Base-by-base conservation (phyloP, 2,888 invertebrate species). In the Loripinus fragilis region DNA sequence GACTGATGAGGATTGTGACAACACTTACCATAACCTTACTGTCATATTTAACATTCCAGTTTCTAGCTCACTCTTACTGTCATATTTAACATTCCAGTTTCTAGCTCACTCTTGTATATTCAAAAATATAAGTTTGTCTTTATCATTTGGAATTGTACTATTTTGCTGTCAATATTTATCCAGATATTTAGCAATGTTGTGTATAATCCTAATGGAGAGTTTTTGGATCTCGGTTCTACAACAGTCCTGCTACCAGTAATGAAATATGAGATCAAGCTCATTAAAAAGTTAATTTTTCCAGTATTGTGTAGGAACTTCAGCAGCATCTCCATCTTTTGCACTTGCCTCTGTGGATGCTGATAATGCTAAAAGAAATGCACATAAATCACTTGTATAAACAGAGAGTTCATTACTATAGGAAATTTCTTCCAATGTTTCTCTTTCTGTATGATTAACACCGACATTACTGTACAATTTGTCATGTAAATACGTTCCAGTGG, bases 11-110 rank as follows among this genome's bases (percentile, higher is more conserved):
- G 10, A 60, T 38, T 25, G 55, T 71, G 2, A 71, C 71, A 38
- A 71, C 71, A 52, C 71, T 71, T 2, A 71, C 71, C n/a, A 71
- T n/a, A 23, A 60, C 71, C 38, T 71, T 71, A 10, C 38, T 35
- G 30, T 71, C 41, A 33, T 71, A 55, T 60, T 41, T 38, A 2
- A 71, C 60, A 60, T 71, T 71, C 71, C 60, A 71, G n/a, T n/a
- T n/a, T n/a, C n/a, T n/a, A n/a, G n/a, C n/a, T n/a, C n/a, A n/a
- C n/a, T n/a, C n/a, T n/a, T n/a, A n/a, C n/a, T n/a, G n/a, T n/a
- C n/a, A n/a, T n/a, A n/a, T n/a, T n/a, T n/a, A n/a, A n/a, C n/a
- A n/a, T n/a, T n/a, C n/a, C n/a, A n/a, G 25, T 60, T 71, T 23
- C 60, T 28, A 10, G 71, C 55, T 25, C 55, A 60, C 12, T 60